Base-by-base conservation (phyloP, 2,797 vertebrate species). In the Onychomys arenicola region DNA sequence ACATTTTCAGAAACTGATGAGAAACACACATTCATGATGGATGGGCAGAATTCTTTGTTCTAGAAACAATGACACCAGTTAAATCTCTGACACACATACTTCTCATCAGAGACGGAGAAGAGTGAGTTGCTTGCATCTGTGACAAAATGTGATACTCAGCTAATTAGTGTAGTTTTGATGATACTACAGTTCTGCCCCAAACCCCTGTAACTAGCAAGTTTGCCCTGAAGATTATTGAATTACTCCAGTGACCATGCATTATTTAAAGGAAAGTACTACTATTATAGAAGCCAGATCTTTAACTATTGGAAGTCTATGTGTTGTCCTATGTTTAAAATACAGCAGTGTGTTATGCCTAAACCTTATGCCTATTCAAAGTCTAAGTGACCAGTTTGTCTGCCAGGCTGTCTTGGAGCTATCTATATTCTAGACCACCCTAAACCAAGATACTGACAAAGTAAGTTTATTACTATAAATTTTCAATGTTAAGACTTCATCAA, bases 251-350 rank as follows among this genome's bases (percentile, higher is more conserved):
- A 96, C 90, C 96, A 93, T 92, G 95, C 95, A 96, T 97, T 97
- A 97, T 98, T 98, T 97, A 96, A 97, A 97, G 91, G 93, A 96
- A 98, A 98, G 93, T 97, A 89, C 96, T 97, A 84, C 73, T 96
- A 93, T 95, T 95, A 97, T n/a, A 97, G 96, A 97, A 98, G 97
- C 90, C 98, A 98, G 87, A 94, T 98, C 97, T 97, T 97, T 97
- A 98, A 97, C 97, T 96, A n/a, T 67, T 98, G 93, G 91, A 97
- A 96, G 97, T 90, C 97, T 95, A 83, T 92, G 93, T 67, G 75
- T 97, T 98, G 96, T 93, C 91, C 90, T 94, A 65, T 80, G 97
- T 96, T 98, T 95, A 98, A 96, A 63, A 93, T 17, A 94, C 75
- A 93, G 89, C 88, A 91, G 57, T 90, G 84, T 11, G 40, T 37